Evolutionary conservation across 2,797 vertebrate species (phyloP), one percentile per base, ranked within the genome.

Genomic region (Pseudopleuronectes americanus): DNA sequence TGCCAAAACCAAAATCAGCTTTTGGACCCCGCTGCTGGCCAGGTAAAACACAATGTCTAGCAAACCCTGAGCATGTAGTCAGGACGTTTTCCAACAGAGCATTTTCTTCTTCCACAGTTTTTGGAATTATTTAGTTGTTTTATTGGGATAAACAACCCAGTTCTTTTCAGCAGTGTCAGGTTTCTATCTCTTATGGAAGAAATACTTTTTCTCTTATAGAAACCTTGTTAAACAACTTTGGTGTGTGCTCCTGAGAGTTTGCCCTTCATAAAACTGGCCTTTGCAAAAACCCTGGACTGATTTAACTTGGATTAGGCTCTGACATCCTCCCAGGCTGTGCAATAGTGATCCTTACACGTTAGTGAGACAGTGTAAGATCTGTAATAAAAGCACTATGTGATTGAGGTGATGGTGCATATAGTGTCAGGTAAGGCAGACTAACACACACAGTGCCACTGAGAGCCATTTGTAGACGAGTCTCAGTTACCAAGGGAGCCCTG

Each of bases 381-480:
- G 41, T 64, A 77, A 57, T 60, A 64, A 64, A 76, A 84, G 53
- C 31, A 60, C 67, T 55, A 58, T 61, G 73, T 77, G 77, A 79
- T 68, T 72, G 77, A 86, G 78, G 71, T 71, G 79, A 80, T 52
- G 62, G 71, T 45, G 77, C 64, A 55, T 55, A 49, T 53, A 71
- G 60, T 68, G 77, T 45, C 54, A 57, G 69, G 64, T 51, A 61
- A 75, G 61, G 58, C 60, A 74, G 55, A 78, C 55, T 61, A 71
- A 67, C 58, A 83, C 61, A 62, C 71, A 73, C 9, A 71, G 65
- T 69, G 74, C 76, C 84, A 85, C 75, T 68, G 76, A 89, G 78
- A 87, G 81, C 62, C 76, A 84, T 90, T 92, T 89, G 86, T 74
- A 81, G 79, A 89, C 80, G 70, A 72, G 83, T 77, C 81, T 83